Evolutionary conservation across 2,797 vertebrate genomes (phyloP).

Genomic region (Toxotes lorentzi): DNA sequence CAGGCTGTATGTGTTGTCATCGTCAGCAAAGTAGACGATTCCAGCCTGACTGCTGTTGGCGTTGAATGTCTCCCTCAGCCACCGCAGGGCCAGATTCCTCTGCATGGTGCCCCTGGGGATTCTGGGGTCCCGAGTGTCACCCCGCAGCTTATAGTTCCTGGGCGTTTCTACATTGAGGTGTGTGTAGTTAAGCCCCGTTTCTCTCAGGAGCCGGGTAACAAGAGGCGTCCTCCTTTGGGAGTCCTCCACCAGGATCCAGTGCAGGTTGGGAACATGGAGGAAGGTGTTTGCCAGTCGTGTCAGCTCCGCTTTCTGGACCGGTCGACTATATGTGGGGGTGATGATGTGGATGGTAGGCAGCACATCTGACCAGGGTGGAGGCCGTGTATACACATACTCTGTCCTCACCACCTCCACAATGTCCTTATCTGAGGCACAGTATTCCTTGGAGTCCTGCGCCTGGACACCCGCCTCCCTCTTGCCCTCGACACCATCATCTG

Average conservation of each 20-base stretch:
- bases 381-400: conserved; percentile 96
- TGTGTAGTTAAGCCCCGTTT: conserved; percentile 97
- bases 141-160: conserved; percentile 95
- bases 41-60: conserved; percentile 92
- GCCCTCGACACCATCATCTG: conserved; percentile 93
- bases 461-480: conserved; percentile 86
- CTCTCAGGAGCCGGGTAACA: conserved; percentile 91
- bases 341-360: conserved; percentile 97
- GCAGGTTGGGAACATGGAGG: conserved; percentile 95
- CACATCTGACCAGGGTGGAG: conserved; percentile 96
- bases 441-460: conserved; percentile 94
- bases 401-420: conserved; percentile 99
- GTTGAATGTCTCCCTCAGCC: conserved; percentile 96
- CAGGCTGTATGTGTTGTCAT: conserved; percentile 98
- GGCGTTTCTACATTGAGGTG: conserved; percentile 98
- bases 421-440: conserved; percentile 96
- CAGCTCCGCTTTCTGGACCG: conserved; percentile 97
- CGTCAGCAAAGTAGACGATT: conserved; percentile 95
- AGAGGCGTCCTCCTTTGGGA: conserved; percentile 92
- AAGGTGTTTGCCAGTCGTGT: conserved; percentile 95
- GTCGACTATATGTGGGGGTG: conserved; percentile 97
- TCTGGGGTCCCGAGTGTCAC: conserved; percentile 93
- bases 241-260: conserved; percentile 99
- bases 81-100: conserved; percentile 95
- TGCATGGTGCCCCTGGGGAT: conserved; percentile 98